Evolutionary conservation across 2,888 invertebrate genomes (phyloP).

Genomic region (Unio pictorum): DNA sequence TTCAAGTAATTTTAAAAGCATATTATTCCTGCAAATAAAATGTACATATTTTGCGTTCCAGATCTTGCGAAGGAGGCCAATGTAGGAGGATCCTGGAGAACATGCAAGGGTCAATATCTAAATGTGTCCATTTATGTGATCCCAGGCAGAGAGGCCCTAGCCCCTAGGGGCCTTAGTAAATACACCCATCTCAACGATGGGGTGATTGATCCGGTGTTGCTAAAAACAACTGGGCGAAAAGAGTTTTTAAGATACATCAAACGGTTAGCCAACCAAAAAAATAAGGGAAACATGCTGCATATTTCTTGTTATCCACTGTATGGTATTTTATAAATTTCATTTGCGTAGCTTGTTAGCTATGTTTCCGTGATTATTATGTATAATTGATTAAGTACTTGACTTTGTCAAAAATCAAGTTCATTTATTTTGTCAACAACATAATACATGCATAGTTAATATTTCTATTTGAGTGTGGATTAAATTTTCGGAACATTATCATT

Average conservation of each 20-base stretch:
- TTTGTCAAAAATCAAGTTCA: too few relatives aligned
- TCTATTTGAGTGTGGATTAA: too few relatives aligned
- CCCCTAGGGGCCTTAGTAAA: conserved; percentile 65
- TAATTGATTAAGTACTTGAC: too few relatives aligned
- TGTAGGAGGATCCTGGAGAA: conserved; percentile 56
- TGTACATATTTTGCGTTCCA: conserved; percentile 20
- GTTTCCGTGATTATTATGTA: too few relatives aligned
- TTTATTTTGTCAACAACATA: too few relatives aligned
- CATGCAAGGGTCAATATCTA: conserved; percentile 59
- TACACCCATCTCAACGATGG: conserved; percentile 67
- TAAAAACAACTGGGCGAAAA: conserved; percentile 58
- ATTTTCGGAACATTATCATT: too few relatives aligned
- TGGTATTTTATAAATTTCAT: too few relatives aligned
- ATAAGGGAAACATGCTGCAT: conserved; percentile 53
- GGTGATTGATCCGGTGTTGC: conserved; percentile 62
- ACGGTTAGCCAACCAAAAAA: conserved; percentile 64
- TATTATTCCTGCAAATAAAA: neutral
- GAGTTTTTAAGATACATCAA: conserved; percentile 65
- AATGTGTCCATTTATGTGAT: conserved; percentile 59
- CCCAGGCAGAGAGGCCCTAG: conserved; percentile 55
- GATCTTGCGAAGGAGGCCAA: conserved; percentile 40
- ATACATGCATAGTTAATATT: too few relatives aligned
- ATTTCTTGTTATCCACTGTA: neutral
- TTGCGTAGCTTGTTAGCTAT: too few relatives aligned
- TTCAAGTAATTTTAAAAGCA: too few relatives aligned